Percentiles rank a stretch among this genome's conserved stretches.
Conservation (phyloP, 1,140 invertebrate species). For the Drosophila mojavensis region DNA sequence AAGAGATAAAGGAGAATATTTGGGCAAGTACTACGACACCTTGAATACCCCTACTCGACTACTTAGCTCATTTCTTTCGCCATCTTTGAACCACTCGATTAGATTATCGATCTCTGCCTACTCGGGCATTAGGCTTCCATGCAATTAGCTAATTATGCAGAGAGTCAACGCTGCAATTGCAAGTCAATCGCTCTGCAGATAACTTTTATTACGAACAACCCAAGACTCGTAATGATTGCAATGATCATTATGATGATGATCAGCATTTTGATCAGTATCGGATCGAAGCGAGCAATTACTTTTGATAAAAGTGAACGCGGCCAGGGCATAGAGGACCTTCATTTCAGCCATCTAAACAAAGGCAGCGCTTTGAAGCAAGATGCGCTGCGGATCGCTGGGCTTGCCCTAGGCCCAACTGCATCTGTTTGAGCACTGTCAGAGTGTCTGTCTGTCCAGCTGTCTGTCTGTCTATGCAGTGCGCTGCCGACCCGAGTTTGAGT, state of each 20-base stretch:
- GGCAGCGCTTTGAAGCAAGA: constrained; percentile 29
- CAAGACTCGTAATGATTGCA: constrained; percentile 1
- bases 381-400: constrained; percentile 27
- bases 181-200: background rate
- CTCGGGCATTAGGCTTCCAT: constrained; percentile 5
- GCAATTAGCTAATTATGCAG: constrained; percentile 46
- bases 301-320: constrained; percentile 37
- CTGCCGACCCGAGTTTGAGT: constrained; percentile 9
- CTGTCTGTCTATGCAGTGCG: constrained; percentile 3
- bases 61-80: too few relatives aligned
- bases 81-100: background rate
- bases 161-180: background rate
- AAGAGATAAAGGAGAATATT: too few relatives aligned
- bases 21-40: too few relatives aligned
- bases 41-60: too few relatives aligned
- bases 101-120: background rate
- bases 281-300: constrained; percentile 40
- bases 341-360: background rate
- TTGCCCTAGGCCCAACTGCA: constrained; percentile 9
- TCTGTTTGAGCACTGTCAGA: constrained; percentile 54
- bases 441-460: constrained; percentile 48
- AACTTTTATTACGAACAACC: constrained; percentile 36
- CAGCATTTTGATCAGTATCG: constrained; percentile 18
- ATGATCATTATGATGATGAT: constrained; percentile 24
- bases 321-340: background rate